Conservation (phyloP, 2,888 invertebrate species). For the Gari tellinella region DNA sequence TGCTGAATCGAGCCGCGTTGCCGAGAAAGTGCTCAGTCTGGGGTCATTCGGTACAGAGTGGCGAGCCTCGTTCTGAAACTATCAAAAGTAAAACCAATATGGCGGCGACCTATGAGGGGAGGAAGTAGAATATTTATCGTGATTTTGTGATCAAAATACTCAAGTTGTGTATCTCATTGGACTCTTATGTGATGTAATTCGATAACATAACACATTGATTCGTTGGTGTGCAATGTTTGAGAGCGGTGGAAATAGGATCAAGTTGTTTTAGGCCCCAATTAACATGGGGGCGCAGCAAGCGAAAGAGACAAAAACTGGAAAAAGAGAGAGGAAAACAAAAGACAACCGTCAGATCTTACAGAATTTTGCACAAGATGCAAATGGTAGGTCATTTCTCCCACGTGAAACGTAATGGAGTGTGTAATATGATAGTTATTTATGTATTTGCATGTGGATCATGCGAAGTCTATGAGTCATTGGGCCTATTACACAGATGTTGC, state of each 20-base stretch:
- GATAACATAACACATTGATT: slow-evolving; percentile 1
- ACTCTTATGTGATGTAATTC: slow-evolving; percentile 1
- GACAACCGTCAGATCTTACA: slow-evolving; percentile 56
- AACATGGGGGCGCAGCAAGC: slow-evolving; percentile 72
- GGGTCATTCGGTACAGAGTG: slow-evolving; percentile 35
- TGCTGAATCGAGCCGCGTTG: too few relatives aligned
- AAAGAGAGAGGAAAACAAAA: slow-evolving; percentile 62
- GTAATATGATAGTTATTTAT: too few relatives aligned
- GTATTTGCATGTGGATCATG: too few relatives aligned
- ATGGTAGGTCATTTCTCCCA: slow-evolving; percentile 40
- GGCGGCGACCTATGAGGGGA: slow-evolving; percentile 64
- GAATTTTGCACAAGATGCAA: slow-evolving; percentile 54
- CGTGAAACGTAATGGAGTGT: too few relatives aligned
- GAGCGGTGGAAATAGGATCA: slow-evolving; percentile 9
- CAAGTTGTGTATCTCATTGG: neutral
- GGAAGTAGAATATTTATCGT: slow-evolving; percentile 43
- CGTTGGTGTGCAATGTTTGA: slow-evolving; percentile 14
- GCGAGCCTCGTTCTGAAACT: slow-evolving; percentile 52
- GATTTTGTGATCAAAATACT: slow-evolving; percentile 1
- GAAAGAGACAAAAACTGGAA: slow-evolving; percentile 60
- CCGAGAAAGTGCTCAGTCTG: neutral
- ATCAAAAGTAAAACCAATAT: slow-evolving; percentile 55
- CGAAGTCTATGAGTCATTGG: too few relatives aligned
- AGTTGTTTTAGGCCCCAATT: slow-evolving; percentile 39
- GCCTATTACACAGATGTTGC: too few relatives aligned